These are phyloP conservation scores for Drosophila fuyamai DNA, from an alignment of 1,140 invertebrate species.

Conservation along the genomic window DNA sequence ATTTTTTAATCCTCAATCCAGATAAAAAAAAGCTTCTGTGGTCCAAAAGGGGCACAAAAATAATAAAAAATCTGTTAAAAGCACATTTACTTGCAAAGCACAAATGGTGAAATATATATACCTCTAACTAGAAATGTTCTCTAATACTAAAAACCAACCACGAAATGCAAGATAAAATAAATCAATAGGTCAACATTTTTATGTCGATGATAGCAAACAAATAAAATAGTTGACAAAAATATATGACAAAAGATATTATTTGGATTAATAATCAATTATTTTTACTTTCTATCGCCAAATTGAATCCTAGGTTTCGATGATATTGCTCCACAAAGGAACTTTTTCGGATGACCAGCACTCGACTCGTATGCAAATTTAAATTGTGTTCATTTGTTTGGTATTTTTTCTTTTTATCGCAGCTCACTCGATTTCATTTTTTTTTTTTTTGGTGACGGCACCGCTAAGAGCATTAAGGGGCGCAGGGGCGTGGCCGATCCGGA, in stretches of 20 bases:
- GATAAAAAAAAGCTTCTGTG: not conserved
- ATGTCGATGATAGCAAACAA: too few relatives aligned
- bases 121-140: too few relatives aligned
- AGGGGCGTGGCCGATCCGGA: conserved; percentile 17
- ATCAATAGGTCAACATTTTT: too few relatives aligned
- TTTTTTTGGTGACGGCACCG: conserved; percentile 14
- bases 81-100: too few relatives aligned
- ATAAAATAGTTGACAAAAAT: not conserved
- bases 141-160: too few relatives aligned
- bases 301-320: not conserved
- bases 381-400: conserved; percentile 15
- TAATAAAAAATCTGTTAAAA: not conserved
- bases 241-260: not conserved
- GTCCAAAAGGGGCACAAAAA: not conserved
- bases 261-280: not conserved
- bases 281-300: not conserved
- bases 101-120: too few relatives aligned
- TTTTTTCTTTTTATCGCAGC: conserved; percentile 13
- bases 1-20: not conserved
- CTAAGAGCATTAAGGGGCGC: conserved; percentile 42
- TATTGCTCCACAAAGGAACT: conserved; percentile 1
- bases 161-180: too few relatives aligned
- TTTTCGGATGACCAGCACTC: conserved; percentile 1
- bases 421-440: conserved; percentile 7
- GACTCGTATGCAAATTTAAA: conserved; percentile 43